Conservation (phyloP, 2,113 vertebrate genomes). For the Galeopterus variegatus region DNA sequence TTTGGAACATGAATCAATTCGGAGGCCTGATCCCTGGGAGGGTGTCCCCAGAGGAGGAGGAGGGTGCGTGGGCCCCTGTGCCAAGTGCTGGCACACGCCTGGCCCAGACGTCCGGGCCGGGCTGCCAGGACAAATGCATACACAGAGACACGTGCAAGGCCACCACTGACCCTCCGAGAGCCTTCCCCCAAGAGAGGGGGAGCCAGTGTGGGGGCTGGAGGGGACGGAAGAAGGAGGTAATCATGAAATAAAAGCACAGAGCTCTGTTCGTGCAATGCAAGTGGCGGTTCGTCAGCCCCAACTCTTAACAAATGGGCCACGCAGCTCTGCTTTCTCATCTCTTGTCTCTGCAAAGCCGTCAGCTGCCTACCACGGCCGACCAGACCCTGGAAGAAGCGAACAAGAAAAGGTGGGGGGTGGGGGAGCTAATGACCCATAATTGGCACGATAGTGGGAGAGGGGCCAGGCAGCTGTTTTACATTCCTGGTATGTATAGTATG, state of each 20-base stretch:
- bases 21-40: background rate
- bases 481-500: slow-evolving; percentile 93
- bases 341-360: slow-evolving; percentile 84
- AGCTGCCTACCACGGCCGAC: slow-evolving; percentile 88
- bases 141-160: background rate
- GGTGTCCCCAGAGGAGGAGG: background rate
- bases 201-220: background rate
- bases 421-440: slow-evolving; percentile 91
- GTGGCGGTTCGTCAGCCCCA: slow-evolving; percentile 71
- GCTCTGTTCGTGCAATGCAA: slow-evolving; percentile 26
- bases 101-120: background rate
- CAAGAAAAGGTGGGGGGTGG: slow-evolving; percentile 84
- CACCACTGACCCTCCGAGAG: background rate
- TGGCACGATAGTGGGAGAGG: slow-evolving; percentile 90
- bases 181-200: background rate
- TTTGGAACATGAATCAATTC: slow-evolving; percentile 5
- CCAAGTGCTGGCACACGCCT: slow-evolving; percentile 48
- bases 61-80: background rate
- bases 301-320: slow-evolving; percentile 68
- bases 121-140: background rate
- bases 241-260: slow-evolving; percentile 59
- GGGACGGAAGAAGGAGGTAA: background rate
- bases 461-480: slow-evolving; percentile 92
- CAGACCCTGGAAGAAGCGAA: slow-evolving; percentile 87
- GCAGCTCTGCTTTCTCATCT: slow-evolving; percentile 65